Conservation (phyloP, 2,113 vertebrate genomes). For the Ptilonorhynchus violaceus region DNA sequence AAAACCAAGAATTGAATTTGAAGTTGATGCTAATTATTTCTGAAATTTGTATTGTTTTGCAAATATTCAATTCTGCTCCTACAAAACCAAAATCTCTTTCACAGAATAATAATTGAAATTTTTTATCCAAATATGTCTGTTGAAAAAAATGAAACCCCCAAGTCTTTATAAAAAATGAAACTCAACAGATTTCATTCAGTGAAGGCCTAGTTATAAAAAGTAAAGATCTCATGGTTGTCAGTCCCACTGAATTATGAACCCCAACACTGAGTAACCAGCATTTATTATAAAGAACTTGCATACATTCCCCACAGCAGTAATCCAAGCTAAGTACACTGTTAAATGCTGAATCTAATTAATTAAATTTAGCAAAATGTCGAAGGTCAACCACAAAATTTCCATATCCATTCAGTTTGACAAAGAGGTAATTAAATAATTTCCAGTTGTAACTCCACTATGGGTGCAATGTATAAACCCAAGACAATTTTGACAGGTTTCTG, state of each 20-base stretch:
- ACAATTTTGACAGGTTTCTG: not conserved
- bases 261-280: not conserved
- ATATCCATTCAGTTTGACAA: not conserved
- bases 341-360: not conserved
- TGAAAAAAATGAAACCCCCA: not conserved
- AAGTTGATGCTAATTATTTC: not conserved
- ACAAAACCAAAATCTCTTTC: not conserved
- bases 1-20: not conserved
- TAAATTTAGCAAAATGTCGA: not conserved
- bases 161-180: not conserved
- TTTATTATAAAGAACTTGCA: not conserved
- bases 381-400: not conserved
- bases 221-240: not conserved
- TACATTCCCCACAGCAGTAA: not conserved
- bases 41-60: not conserved
- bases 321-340: not conserved
- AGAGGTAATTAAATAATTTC: not conserved
- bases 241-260: not conserved
- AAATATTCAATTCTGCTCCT: not conserved
- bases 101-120: not conserved
- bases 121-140: not conserved
- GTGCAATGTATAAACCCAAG: not conserved
- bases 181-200: not conserved
- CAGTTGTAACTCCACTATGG: not conserved
- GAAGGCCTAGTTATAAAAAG: not conserved